A percentile compares a stretch with the other conserved stretches of the same genome.
Conservation (phyloP, 2,888 invertebrate species). For the Xestia ashworthii region DNA sequence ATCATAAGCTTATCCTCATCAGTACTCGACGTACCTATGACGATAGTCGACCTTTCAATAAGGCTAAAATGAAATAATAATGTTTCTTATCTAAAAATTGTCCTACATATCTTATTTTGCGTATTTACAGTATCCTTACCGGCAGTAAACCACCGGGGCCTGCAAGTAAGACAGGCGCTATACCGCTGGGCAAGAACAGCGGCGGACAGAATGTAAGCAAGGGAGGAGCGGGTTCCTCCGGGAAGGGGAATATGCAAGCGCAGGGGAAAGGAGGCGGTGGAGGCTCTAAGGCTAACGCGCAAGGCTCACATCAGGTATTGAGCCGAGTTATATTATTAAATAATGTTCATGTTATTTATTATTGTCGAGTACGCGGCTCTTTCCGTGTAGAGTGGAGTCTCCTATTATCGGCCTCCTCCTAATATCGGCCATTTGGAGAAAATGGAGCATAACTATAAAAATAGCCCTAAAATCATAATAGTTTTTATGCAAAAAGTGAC, state of each 20-base stretch:
- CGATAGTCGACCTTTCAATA: not conserved
- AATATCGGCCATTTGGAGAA: too few species aligned
- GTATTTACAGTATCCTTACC: slow-evolving; percentile 77
- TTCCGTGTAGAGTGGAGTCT: too few species aligned
- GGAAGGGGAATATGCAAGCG: slow-evolving; percentile 74
- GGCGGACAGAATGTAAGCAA: slow-evolving; percentile 75
- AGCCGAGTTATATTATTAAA: not conserved
- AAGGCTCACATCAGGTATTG: slow-evolving; percentile 79
- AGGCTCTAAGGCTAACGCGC: slow-evolving; percentile 76
- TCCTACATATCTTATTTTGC: slow-evolving; percentile 12
- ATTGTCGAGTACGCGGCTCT: not conserved
- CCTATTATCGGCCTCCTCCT: too few species aligned
- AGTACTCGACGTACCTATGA: not conserved
- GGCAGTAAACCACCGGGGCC: slow-evolving; percentile 89
- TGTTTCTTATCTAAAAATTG: not conserved
- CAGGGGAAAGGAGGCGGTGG: slow-evolving; percentile 78
- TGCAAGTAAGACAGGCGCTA: slow-evolving; percentile 88
- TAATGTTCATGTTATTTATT: not conserved
- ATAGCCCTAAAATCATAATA: too few species aligned
- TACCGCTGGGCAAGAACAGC: slow-evolving; percentile 81
- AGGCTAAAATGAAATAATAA: not conserved
- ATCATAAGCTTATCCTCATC: not conserved
- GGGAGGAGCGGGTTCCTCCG: slow-evolving; percentile 71
- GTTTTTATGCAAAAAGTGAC: too few species aligned
- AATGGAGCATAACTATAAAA: too few species aligned